Evolutionary conservation across 2,888 invertebrate species (phyloP), one percentile per base, ranked within the genome.

Genomic region (Capitulum mitella): DNA sequence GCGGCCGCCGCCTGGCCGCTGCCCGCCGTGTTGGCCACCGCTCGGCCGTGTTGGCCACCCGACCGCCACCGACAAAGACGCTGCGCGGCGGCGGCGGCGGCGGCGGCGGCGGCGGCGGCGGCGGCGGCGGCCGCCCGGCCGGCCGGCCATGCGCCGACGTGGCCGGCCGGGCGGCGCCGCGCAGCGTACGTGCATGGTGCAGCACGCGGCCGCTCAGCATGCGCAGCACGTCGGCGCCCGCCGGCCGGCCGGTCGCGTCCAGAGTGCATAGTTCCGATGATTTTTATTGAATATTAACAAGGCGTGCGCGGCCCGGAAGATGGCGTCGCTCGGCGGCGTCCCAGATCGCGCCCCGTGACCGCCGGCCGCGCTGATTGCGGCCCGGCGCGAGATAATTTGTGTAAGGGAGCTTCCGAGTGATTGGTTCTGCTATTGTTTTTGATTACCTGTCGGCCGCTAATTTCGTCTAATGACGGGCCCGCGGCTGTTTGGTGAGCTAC

Each of bases 221-320:
- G 26, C 70, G 2, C 8, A 22, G 26, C 70, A 40, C 70, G 70
- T 19, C 32, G 14, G 12, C 34, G 70, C 40, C 70, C 40, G n/a
- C 10, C 70, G 10, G 32, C 34, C 70, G 70, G 37, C 0, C 70
- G 3, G 37, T 26, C 19, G 40, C 40, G 37, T 12, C n/a, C 70
- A 40, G 37, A 37, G 70, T 37, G 70, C 70, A 40, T 70, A 70
- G 37, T 70, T 70, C 40, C 37, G 8, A 70, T 40, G 40, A 70
- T 70, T 70, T 70, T 70, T 70, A 70, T 70, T 70, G 70, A 70
- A 70, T 70, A 70, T 40, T 70, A 70, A 70, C 40, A 70, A 40
- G 70, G 70, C 40, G 70, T 2, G 34, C 26, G 37, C 8, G 40
- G 29, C 29, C 8, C 10, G 29, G 58, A n/a, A n/a, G 58, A 29